Base-by-base conservation (phyloP, 2,888 invertebrate genomes). In the Sceliomorpha sp. region DNA sequence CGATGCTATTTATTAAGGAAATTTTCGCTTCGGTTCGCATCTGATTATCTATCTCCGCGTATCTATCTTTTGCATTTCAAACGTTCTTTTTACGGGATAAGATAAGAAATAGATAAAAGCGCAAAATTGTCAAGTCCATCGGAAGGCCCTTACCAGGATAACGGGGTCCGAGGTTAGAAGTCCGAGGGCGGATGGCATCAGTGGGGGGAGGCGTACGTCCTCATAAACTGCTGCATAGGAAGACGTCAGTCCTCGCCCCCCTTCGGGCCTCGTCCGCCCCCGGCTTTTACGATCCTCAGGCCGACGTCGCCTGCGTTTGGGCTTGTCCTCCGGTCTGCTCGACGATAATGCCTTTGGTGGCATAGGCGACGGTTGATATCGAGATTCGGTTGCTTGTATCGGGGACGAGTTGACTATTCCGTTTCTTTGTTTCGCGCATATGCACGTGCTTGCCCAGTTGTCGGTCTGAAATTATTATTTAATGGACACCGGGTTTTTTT, bases 181-280 rank as follows among this genome's bases (percentile, higher is more conserved):
- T 82, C 86, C 87, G 88, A 86, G 88, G 87, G 88, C 89, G 90
- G 91, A 90, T 90, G 87, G 84, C 86, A 86, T 87, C 85, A 91
- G 90, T 90, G 91, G 90, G 91, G 91, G 91, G 91, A 91, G 91
- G 91, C 90, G 89, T 42, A 67, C 71, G 62, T 74, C 71, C 70
- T 68, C 75, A 58, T 64, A 74, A 89, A 90, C 89, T 88, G 85
- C 79, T 81, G 86, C 83, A 79, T 82, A 83, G 81, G 83, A 79
- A 81, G 85, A 84, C 82, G 85, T 82, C 77, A 84, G 82, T 81
- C 83, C 84, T 84, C 84, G 85, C 86, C 85, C 86, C 84, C 84
- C 86, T 80, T 82, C 84, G 77, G 83, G 78, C 82, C 82, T 84
- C 75, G 83, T 83, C 86, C 87, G 85, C 88, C 86, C 87, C 84